phyloP scores from a whole-genome alignment of 2,888 invertebrate species.

The Capitulum mitella region DNA sequence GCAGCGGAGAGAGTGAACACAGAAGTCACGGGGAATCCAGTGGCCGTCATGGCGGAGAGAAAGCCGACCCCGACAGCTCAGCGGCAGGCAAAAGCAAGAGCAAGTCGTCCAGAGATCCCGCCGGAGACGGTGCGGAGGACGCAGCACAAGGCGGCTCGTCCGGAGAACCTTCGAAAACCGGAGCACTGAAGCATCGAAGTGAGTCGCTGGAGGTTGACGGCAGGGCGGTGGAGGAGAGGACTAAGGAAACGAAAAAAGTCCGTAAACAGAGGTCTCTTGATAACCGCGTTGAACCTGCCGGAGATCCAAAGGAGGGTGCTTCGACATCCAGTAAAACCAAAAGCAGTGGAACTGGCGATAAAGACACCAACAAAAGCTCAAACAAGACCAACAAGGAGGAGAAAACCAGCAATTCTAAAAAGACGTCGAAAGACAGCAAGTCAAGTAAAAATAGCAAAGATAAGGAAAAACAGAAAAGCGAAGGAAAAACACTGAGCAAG shows the following conservation, averaged over 20 bases:
- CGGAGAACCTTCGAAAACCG: too few species aligned
- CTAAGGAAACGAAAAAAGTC: background rate
- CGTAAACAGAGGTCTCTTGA: too few species aligned
- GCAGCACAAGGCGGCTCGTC: too few species aligned
- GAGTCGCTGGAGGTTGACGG: background rate
- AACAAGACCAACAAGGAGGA: background rate
- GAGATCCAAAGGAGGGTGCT: background rate
- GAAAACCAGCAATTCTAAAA: background rate
- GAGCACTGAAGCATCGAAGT: background rate
- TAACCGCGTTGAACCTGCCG: background rate
- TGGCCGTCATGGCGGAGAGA: too few species aligned
- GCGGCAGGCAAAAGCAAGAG: too few species aligned
- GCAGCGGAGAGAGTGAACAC: background rate
- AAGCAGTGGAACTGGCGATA: background rate
- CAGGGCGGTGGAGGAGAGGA: background rate
- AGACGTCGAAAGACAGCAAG: background rate
- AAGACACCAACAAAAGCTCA: background rate
- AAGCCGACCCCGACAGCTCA: too few species aligned
- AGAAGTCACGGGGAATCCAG: background rate
- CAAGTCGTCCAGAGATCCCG: too few species aligned
- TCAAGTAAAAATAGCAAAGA: background rate
- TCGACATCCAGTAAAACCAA: background rate
- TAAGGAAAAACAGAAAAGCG: background rate
- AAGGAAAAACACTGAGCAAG: background rate
- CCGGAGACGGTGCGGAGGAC: too few species aligned